Conservation (phyloP, 2,113 vertebrate species). For the Cairina moschata region DNA sequence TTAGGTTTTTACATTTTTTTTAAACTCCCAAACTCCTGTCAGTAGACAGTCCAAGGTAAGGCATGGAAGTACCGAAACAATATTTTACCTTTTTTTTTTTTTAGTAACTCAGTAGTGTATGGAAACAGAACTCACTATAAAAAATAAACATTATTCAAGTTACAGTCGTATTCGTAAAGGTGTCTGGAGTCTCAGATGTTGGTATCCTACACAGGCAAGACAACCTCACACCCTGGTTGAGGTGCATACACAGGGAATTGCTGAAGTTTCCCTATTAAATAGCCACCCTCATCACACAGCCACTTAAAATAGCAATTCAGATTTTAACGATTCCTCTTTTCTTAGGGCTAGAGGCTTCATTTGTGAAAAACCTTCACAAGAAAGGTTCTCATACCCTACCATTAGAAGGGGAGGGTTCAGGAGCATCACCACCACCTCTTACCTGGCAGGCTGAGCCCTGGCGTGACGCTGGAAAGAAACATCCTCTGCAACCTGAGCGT, state of each 20-base stretch:
- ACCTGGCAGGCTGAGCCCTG: no score
- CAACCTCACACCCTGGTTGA: fast-evolving
- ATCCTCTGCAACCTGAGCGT: background rate
- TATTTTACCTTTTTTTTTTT: background rate
- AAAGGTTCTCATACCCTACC: fast-evolving
- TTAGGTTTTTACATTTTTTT: background rate
- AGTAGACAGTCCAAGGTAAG: background rate
- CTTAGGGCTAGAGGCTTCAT: fast-evolving
- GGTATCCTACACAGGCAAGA: fast-evolving
- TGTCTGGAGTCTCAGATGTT: fast-evolving
- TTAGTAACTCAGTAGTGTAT: background rate
- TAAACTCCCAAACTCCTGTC: background rate
- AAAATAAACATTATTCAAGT: background rate
- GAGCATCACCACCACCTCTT: fast-evolving
- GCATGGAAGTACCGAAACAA: background rate
- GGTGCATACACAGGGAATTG: fast-evolving
- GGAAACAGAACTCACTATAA: background rate
- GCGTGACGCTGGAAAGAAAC: fast-evolving
- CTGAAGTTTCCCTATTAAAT: background rate
- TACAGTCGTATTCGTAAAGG: background rate
- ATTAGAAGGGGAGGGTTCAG: no score
- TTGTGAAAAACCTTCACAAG: background rate
- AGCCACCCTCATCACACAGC: background rate
- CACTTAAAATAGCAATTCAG: background rate
- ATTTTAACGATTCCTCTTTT: no score